Base-by-base conservation (phyloP, 2,113 vertebrate genomes). In the Ancistrus triradiatus region DNA sequence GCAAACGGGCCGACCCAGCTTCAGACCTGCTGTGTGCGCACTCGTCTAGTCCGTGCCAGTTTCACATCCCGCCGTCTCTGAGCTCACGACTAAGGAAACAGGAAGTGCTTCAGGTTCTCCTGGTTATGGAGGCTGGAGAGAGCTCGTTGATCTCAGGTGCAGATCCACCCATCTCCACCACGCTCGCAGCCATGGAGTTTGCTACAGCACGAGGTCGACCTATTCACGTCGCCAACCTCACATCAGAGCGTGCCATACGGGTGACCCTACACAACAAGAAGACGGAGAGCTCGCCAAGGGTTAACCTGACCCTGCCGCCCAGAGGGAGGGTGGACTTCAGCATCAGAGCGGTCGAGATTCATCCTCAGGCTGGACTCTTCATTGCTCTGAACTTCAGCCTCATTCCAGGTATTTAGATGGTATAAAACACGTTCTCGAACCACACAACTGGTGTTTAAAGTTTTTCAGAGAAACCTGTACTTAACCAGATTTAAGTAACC, bases 181-280 rank as follows among this genome's bases (percentile, higher is more conserved):
- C 17, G 6, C 63, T 91, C 44, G 83, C 81, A 6, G 83, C 82
- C 43, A 85, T 91, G 84, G 88, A 91, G 78, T 78, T 91, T 58
- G 74, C 52, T 66, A 85, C 85, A 0, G 76, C 83, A 4, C 73
- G 79, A 27, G 89, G 90, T n/a, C 63, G 61, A 4, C 61, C 73
- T 1, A 76, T 90, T 48, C 58, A 77, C 2, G 71, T 91, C 28
- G 51, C 60, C 33, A 77, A 83, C 66, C 74, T 90, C 50, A 68
- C 80, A 2, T 43, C 43, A 3, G 81, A 86, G 14, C 70, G 60
- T 7, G 81, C 83, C 37, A 89, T 91, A 51, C 68, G 61, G 9
- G 71, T 90, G 25, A 80, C 68, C 3, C 71, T 91, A 66, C 78
- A 74, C 5, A 79, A 75, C 25, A 74, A 63, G 37, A 47, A 43